These are phyloP conservation scores for Gortyna flavago DNA, from an alignment of 2,888 invertebrate genomes.

Conservation along the genomic window DNA sequence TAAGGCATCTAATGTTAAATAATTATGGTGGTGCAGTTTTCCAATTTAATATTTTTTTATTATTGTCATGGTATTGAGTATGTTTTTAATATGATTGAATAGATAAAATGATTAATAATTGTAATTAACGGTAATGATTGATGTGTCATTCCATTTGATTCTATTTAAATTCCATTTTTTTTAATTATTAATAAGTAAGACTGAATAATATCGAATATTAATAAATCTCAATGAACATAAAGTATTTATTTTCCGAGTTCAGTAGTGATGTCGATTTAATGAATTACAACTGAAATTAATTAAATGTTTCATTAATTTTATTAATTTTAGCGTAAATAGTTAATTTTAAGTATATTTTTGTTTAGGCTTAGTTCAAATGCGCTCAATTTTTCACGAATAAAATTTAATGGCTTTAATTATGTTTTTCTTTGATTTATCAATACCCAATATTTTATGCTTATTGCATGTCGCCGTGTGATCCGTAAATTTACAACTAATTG, in stretches of 20 bases:
- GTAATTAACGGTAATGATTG: slow-evolving; percentile 56
- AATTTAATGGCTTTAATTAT: slow-evolving; percentile 82
- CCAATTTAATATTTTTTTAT: slow-evolving; percentile 39
- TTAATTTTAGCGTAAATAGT: slow-evolving; percentile 69
- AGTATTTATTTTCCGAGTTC: slow-evolving; percentile 65
- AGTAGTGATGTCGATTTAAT: slow-evolving; percentile 49
- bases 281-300: slow-evolving; percentile 64
- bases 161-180: slow-evolving; percentile 65
- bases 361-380: slow-evolving; percentile 84
- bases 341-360: slow-evolving; percentile 74
- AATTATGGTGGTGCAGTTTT: slow-evolving; percentile 44
- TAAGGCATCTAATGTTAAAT: slow-evolving; percentile 8
- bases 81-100: slow-evolving; percentile 35
- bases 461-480: background rate
- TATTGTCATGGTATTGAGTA: slow-evolving; percentile 15
- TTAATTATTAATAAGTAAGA: slow-evolving; percentile 67
- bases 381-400: slow-evolving; percentile 89
- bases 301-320: slow-evolving; percentile 68
- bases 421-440: slow-evolving; percentile 57
- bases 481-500: no score
- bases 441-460: background rate
- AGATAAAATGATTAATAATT: slow-evolving; percentile 47
- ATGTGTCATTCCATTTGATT: slow-evolving; percentile 64
- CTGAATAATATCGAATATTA: slow-evolving; percentile 69
- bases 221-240: slow-evolving; percentile 66